A percentile compares a stretch with the other conserved stretches of the same genome.
Conservation (phyloP, 2,888 invertebrate genomes). For the Erannis defoliaria region DNA sequence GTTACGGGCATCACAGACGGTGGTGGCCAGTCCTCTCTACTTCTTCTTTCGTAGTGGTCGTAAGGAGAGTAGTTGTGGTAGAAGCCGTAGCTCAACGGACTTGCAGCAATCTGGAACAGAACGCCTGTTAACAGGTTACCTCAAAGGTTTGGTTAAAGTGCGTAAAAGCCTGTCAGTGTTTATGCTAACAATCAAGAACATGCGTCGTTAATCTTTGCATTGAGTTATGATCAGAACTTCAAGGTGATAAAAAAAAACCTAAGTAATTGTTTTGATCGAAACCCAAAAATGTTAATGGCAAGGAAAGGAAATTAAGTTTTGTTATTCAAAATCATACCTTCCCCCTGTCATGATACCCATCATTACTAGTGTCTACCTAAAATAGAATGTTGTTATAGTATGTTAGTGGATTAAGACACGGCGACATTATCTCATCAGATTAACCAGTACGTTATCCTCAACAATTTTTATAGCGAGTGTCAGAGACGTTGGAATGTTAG, state of each 20-base stretch:
- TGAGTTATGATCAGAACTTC: conserved; percentile 1
- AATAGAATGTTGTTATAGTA: conserved; percentile 66
- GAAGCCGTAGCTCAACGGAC: conserved; percentile 91
- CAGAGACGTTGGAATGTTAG: conserved; percentile 8
- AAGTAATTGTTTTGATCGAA: too few relatives aligned
- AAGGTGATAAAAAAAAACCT: too few relatives aligned
- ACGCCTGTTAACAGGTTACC: conserved; percentile 83
- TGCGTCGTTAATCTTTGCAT: background rate
- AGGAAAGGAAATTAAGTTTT: conserved; percentile 42
- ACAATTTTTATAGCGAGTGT: conserved; percentile 8
- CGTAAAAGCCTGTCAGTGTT: conserved; percentile 63
- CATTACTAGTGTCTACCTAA: conserved; percentile 79
- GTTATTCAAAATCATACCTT: conserved; percentile 72
- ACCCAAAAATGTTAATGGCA: conserved; percentile 1
- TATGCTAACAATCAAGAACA: background rate
- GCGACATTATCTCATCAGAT: conserved; percentile 29
- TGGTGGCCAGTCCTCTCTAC: conserved; percentile 68
- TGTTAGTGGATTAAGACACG: conserved; percentile 50
- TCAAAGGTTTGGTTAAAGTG: conserved; percentile 65
- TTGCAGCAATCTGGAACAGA: conserved; percentile 89
- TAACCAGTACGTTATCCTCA: conserved; percentile 6
- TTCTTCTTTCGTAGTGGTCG: conserved; percentile 80
- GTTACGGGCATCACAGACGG: conserved; percentile 69
- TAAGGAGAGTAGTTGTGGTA: conserved; percentile 87
- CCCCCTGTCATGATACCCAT: conserved; percentile 78